Evolutionary conservation across 1,140 invertebrate species (phyloP).

Genomic region (Rhysida immarginata): DNA sequence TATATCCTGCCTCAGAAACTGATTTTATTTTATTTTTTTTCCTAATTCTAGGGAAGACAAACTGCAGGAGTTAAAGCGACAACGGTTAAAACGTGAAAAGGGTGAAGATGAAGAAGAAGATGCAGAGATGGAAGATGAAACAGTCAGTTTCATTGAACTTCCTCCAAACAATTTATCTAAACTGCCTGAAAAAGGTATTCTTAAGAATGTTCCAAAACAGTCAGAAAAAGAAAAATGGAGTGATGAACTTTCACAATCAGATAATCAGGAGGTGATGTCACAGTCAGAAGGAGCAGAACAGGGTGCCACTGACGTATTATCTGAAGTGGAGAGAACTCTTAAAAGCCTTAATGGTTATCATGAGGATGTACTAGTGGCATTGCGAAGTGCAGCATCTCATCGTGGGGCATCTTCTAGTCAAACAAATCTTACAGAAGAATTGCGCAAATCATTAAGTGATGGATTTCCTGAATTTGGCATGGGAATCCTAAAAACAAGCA

Average conservation of each 20-base stretch:
- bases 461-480: conserved; percentile 22
- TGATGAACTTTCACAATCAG: conserved; percentile 46
- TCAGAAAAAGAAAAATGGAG: conserved; percentile 38
- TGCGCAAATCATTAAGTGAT: conserved; percentile 17
- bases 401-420: conserved; percentile 33
- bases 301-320: conserved; percentile 23
- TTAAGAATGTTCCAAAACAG: conserved; percentile 42
- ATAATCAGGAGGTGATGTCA: conserved; percentile 34
- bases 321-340: conserved; percentile 59
- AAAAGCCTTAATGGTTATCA: conserved; percentile 83
- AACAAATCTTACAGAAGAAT: conserved; percentile 17
- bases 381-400: conserved; percentile 61
- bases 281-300: conserved; percentile 25
- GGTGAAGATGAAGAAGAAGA: conserved; percentile 52
- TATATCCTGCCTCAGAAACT: too few species aligned
- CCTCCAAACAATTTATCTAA: conserved; percentile 56
- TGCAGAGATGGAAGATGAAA: conserved; percentile 54
- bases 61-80: conserved; percentile 48
- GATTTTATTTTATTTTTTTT: too few species aligned
- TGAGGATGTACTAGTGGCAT: conserved; percentile 73
- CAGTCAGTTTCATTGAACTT: conserved; percentile 64
- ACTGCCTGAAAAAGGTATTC: conserved; percentile 68
- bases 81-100: conserved; percentile 33
- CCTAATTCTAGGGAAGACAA: conserved; percentile 54
- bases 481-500: conserved; percentile 28